phyloP scores from a whole-genome alignment of 2,888 invertebrate species.

The Eristalinus aeneus region DNA sequence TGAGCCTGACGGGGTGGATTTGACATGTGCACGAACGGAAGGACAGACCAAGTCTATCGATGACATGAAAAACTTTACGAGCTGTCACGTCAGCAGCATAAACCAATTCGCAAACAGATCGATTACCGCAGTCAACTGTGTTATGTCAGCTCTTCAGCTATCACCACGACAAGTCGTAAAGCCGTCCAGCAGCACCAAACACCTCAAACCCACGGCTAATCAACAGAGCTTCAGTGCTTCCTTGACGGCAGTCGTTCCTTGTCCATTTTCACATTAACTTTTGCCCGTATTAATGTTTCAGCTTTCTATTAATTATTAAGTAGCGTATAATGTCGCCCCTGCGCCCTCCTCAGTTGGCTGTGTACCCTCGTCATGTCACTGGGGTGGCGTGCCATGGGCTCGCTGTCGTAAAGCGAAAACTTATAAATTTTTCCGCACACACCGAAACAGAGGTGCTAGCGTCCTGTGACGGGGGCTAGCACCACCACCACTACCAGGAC shows the following conservation, averaged over 20 bases:
- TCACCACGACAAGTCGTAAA: constrained; percentile 9
- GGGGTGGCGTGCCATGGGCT: constrained; percentile 52
- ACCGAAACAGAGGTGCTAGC: constrained; percentile 12
- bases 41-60: not conserved
- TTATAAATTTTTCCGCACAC: constrained; percentile 64
- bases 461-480: not conserved
- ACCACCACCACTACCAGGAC: not conserved
- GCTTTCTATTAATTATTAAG: constrained; percentile 69
- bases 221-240: constrained; percentile 61
- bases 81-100: constrained; percentile 62
- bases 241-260: constrained; percentile 18
- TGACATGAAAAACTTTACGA: constrained; percentile 45
- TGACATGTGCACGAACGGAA: not conserved
- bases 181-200: constrained; percentile 2
- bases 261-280: constrained; percentile 66
- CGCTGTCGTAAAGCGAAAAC: constrained; percentile 54
- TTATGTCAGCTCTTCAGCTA: constrained; percentile 30
- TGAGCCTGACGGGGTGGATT: too few relatives aligned
- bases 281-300: constrained; percentile 65
- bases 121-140: constrained; percentile 54
- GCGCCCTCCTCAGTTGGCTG: not conserved
- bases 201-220: constrained; percentile 52
- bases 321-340: constrained; percentile 54
- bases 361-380: constrained; percentile 26
- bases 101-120: constrained; percentile 55